Conservation (phyloP, 2,797 vertebrate species). For the Darevskia nairensis region DNA sequence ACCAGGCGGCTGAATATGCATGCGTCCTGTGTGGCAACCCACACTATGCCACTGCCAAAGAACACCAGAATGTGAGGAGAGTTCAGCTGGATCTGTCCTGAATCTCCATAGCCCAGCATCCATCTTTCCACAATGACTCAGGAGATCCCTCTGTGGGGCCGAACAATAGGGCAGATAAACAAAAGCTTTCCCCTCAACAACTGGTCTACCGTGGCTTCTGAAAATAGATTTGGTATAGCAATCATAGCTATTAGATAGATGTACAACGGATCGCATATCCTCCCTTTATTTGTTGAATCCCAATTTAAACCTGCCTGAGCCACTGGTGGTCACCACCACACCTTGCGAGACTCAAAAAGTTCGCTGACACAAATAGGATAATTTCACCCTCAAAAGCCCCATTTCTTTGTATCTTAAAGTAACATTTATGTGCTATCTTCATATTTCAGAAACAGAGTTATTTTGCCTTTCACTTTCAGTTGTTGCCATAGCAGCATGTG, state of each 20-base stretch:
- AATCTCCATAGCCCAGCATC: not conserved
- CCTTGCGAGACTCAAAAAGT: not conserved
- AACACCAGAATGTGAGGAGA: not conserved
- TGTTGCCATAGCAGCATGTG: not conserved
- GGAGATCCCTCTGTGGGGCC: not conserved
- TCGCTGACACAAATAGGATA: not conserved
- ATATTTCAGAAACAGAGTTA: not conserved
- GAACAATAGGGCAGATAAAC: not conserved
- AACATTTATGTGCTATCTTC: not conserved
- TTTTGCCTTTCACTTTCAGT: not conserved
- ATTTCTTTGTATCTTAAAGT: slow-evolving; percentile 8
- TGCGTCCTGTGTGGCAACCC: no score
- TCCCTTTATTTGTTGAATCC: no score
- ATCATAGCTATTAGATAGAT: not conserved
- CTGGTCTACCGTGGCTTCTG: not conserved
- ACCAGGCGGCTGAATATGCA: no score
- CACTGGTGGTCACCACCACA: not conserved
- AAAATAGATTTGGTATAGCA: not conserved
- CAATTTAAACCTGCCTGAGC: not conserved
- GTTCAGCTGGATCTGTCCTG: not conserved
- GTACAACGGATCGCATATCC: no score
- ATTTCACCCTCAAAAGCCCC: not conserved
- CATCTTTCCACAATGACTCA: not conserved
- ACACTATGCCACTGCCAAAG: not conserved
- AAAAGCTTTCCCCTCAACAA: not conserved